phyloP scores from a whole-genome alignment of 2,113 vertebrate genomes.

The Anguilla japonica region DNA sequence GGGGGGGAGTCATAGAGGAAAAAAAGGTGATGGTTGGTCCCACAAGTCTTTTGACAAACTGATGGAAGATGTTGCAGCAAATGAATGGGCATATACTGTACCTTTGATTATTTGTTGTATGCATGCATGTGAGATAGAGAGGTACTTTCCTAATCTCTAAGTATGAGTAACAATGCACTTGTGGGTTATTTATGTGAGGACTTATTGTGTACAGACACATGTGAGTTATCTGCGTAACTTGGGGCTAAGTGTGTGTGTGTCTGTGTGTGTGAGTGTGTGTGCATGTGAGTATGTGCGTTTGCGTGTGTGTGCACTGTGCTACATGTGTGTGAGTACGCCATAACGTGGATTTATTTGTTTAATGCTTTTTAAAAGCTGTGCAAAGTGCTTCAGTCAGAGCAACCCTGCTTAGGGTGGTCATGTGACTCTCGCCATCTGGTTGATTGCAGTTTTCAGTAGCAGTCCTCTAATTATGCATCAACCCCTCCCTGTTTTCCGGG shows the following conservation, averaged over 20 bases:
- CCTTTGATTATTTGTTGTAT: too few relatives aligned
- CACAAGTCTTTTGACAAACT: too few relatives aligned
- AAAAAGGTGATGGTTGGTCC: too few relatives aligned
- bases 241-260: neutral
- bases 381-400: neutral
- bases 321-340: neutral
- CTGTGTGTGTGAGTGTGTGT: conserved; percentile 18
- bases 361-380: neutral
- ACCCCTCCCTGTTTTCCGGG: neutral
- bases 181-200: neutral
- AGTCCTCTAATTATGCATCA: conserved; percentile 12
- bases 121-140: too few relatives aligned
- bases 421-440: conserved; percentile 14
- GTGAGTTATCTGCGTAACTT: too few relatives aligned
- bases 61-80: too few relatives aligned
- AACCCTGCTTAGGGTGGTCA: neutral
- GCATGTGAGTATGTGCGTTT: conserved; percentile 8
- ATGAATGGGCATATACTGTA: too few relatives aligned
- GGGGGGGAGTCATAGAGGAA: too few relatives aligned
- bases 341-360: neutral
- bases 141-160: too few relatives aligned
- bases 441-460: conserved; percentile 16
- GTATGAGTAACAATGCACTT: too few relatives aligned
- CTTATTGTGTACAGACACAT: neutral
- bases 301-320: conserved; percentile 1